Evolutionary conservation across 2,797 vertebrate genomes (phyloP), one percentile per base, ranked within the genome.

Genomic region (Ceryle rudis): DNA sequence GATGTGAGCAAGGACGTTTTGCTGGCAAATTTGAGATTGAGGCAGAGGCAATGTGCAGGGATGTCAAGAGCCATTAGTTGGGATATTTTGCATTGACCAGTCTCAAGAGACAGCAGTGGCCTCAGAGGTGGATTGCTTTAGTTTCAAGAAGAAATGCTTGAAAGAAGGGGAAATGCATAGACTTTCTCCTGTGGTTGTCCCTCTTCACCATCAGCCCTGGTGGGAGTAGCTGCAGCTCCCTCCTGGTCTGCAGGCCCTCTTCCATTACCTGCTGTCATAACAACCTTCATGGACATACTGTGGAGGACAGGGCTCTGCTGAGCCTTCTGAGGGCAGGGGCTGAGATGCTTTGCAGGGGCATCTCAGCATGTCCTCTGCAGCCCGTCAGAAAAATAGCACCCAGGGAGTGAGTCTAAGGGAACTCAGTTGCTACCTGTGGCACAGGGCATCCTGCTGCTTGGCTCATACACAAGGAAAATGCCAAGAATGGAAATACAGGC

Each of bases 361-460:
- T 33, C 14, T 57, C 42, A 12, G 42, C 3, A 2, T 52, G 52
- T 42, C 11, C 19, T 77, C 41, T 80, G 31, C 21, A 60, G 33
- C 28, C 46, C 4, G 2, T 66, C 16, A 55, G 42, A 2, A 3
- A 46, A 35, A 12, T 41, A 72, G 49, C 31, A 31, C 25, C 18
- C 42, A 20, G 18, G n/a, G n/a, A 3, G 33, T 65, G 67, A 75
- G 41, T 17, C 33, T 37, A 74, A 47, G 65, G 29, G 41, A 69
- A 20, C 14, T 60, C 0, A 0, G 9, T 15, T 71, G 51, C 19
- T 33, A 10, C 13, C 44, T 1, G 1, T 0, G 1, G 49, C 46
- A 19, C 31, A 54, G 10, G 14, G 17, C 1, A 4, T 79, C 54
- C 62, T 1, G 2, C 31, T 42, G 54, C 44, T 71, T 39, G 14